phyloP scores from a whole-genome alignment of 2,797 vertebrate species.

The Petrocephalus schoutedeni region DNA sequence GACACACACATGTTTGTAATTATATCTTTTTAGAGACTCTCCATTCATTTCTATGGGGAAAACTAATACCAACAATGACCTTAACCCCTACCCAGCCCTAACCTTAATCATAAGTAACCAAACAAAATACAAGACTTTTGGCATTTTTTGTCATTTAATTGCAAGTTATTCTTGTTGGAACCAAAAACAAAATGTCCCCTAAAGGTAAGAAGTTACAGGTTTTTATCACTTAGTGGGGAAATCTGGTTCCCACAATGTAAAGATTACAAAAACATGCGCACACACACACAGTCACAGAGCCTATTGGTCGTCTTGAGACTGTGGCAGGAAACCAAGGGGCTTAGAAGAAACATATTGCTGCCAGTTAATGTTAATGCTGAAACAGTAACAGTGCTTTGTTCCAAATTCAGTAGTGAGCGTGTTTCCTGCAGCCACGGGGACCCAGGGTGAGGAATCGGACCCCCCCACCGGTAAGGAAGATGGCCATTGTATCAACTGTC shows the following conservation, averaged over 20 bases:
- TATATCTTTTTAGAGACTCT: neutral
- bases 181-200: no score
- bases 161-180: no score
- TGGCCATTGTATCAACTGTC: neutral
- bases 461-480: neutral
- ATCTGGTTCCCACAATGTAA: no score
- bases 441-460: neutral
- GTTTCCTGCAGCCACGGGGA: conserved; percentile 21
- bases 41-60: neutral
- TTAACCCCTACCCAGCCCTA: no score
- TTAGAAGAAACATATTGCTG: neutral
- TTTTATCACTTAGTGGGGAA: no score
- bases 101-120: no score
- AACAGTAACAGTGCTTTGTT: conserved; percentile 12
- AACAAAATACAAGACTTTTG: no score
- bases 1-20: neutral
- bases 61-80: no score
- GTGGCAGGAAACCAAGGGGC: neutral
- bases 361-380: neutral
- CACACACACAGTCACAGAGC: neutral
- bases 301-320: neutral
- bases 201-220: no score
- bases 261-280: neutral
- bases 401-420: conserved; percentile 28
- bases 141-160: no score